Conservation (phyloP, 2,888 invertebrate genomes). For the Frankliniella intonsa region DNA sequence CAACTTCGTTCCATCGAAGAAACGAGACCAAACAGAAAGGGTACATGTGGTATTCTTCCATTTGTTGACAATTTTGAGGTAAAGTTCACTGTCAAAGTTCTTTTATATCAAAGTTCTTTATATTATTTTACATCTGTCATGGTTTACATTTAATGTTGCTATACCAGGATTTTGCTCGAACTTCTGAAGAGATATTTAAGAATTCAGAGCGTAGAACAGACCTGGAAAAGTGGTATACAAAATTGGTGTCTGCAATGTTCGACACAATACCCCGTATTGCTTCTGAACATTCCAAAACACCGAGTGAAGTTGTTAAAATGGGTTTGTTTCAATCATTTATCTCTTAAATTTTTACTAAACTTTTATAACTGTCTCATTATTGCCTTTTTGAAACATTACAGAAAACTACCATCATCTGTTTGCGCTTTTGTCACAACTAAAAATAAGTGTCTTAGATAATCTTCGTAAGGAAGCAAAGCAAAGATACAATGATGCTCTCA, state of each 20-base stretch:
- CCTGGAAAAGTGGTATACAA: conserved; percentile 85
- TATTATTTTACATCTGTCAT: not conserved
- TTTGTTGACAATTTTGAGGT: conserved; percentile 86
- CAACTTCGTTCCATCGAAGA: conserved; percentile 78
- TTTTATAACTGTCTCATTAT: not conserved
- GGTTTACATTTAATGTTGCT: not conserved
- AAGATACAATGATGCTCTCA: conserved; percentile 83
- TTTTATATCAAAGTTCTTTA: not conserved
- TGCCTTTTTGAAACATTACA: conserved; percentile 44
- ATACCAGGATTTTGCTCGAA: conserved; percentile 67
- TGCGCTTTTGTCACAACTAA: conserved; percentile 78
- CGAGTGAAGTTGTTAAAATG: conserved; percentile 86
- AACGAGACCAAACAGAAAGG: conserved; percentile 63
- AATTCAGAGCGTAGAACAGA: conserved; percentile 83
- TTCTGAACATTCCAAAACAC: conserved; percentile 83
- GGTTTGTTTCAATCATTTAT: conserved; percentile 49
- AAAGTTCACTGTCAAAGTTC: conserved; percentile 29
- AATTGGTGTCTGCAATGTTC: conserved; percentile 77
- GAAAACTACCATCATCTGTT: conserved; percentile 95
- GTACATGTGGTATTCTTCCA: conserved; percentile 83
- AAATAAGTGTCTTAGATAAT: conserved; percentile 80
- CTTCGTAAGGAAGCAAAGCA: conserved; percentile 86
- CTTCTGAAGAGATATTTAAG: conserved; percentile 81
- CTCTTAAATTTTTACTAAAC: not conserved
- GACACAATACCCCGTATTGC: conserved; percentile 75